These are phyloP conservation scores for Loris lydekkerianus DNA, from an alignment of 2,797 vertebrate genomes.

Conservation along the genomic window DNA sequence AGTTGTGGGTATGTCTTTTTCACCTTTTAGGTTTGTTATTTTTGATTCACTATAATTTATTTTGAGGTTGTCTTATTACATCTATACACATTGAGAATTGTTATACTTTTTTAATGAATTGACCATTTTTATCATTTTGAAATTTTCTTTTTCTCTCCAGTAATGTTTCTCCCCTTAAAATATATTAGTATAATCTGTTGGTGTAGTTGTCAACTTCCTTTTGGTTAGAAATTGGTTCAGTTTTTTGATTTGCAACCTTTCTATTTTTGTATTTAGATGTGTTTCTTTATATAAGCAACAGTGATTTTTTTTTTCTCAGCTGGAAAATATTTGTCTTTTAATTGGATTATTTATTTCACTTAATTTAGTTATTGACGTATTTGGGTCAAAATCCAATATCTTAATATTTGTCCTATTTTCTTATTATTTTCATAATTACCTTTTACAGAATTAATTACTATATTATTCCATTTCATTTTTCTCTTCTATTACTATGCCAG, in stretches of 20 bases:
- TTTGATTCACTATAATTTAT: not conserved
- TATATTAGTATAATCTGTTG: not conserved
- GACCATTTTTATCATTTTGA: not conserved
- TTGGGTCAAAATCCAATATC: not conserved
- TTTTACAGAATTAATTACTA: not conserved
- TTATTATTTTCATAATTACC: not conserved
- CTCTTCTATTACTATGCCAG: not conserved
- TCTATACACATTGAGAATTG: not conserved
- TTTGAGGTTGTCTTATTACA: not conserved
- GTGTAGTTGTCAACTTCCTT: not conserved
- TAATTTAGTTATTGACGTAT: slow-evolving; percentile 33
- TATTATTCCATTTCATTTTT: not conserved
- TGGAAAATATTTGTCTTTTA: slow-evolving; percentile 25
- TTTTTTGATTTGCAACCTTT: not conserved
- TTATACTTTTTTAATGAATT: not conserved
- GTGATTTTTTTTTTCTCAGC: not conserved
- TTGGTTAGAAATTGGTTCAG: not conserved
- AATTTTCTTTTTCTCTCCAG: not conserved
- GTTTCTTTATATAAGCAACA: not conserved
- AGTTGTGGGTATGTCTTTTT: not conserved
- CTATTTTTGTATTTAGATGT: not conserved
- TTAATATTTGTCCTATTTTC: not conserved
- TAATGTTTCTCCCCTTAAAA: not conserved
- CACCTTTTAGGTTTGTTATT: not conserved
- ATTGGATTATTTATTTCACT: not conserved